Evolutionary conservation across 2,888 invertebrate species (phyloP).

Genomic region (Ectobius pallidus): DNA sequence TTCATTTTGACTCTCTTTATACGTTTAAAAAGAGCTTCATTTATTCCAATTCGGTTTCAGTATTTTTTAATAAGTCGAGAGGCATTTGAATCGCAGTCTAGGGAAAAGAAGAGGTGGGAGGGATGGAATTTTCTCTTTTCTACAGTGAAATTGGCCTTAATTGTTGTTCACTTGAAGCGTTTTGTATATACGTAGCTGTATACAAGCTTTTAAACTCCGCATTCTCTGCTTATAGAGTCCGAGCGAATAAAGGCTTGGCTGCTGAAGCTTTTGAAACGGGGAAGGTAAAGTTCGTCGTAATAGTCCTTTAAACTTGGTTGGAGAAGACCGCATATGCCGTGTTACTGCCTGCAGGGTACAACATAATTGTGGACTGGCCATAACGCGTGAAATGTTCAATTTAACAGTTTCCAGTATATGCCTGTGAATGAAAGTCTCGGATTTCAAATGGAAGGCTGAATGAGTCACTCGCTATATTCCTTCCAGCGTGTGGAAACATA

Average conservation of each 20-base stretch:
- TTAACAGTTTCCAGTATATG: slow-evolving; percentile 4
- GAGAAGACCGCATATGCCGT: slow-evolving; percentile 13
- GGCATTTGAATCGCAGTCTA: background rate
- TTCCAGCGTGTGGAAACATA: too few species aligned
- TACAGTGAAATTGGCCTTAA: slow-evolving; percentile 22
- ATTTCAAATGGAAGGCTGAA: background rate
- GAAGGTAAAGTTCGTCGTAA: slow-evolving; percentile 23
- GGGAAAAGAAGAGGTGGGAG: background rate
- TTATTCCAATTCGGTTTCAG: slow-evolving; percentile 14
- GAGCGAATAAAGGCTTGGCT: slow-evolving; percentile 16
- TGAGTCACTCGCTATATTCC: background rate
- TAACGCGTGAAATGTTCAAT: slow-evolving; percentile 1
- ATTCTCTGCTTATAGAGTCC: slow-evolving; percentile 17
- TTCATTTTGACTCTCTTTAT: slow-evolving; percentile 18
- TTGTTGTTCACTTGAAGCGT: slow-evolving; percentile 21
- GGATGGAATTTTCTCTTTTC: slow-evolving; percentile 14
- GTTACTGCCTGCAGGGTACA: slow-evolving; percentile 2
- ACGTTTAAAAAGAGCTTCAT: slow-evolving; percentile 19
- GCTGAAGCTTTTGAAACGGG: slow-evolving; percentile 19
- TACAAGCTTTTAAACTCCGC: slow-evolving; percentile 21
- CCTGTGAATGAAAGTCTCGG: slow-evolving; percentile 11
- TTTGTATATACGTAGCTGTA: slow-evolving; percentile 8
- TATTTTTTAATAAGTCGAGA: slow-evolving; percentile 10
- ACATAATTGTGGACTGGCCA: slow-evolving; percentile 11
- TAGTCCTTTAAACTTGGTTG: slow-evolving; percentile 24